Evolutionary conservation across 2,888 invertebrate genomes (phyloP).

Genomic region (Xylota sylvarum): DNA sequence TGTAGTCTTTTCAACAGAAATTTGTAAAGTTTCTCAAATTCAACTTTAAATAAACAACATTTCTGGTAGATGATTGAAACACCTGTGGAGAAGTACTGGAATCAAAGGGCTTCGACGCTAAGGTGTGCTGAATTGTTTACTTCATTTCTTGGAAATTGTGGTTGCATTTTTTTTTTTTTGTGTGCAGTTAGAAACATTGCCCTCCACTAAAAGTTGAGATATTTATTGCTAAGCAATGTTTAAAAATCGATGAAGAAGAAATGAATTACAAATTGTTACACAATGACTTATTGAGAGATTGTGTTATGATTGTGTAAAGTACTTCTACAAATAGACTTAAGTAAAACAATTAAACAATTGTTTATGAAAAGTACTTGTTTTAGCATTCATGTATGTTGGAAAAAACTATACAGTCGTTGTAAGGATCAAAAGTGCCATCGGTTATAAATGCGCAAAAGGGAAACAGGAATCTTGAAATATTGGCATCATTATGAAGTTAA

Average conservation of each 20-base stretch:
- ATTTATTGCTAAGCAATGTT: neutral
- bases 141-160: neutral
- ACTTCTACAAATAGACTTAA: too few relatives aligned
- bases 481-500: too few relatives aligned
- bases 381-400: too few relatives aligned
- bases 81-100: slow-evolving; percentile 6
- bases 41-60: slow-evolving; percentile 30
- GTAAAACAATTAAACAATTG: too few relatives aligned
- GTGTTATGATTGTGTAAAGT: too few relatives aligned
- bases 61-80: slow-evolving; percentile 6
- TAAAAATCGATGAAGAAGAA: neutral
- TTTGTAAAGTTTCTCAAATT: neutral
- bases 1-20: neutral
- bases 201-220: neutral
- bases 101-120: slow-evolving; percentile 35
- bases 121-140: slow-evolving; percentile 11
- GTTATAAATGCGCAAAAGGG: too few relatives aligned
- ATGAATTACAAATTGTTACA: neutral
- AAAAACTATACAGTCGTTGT: too few relatives aligned
- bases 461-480: too few relatives aligned
- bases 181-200: neutral
- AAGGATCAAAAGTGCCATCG: too few relatives aligned
- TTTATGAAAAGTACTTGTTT: too few relatives aligned
- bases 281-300: neutral
- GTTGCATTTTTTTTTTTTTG: neutral